Evolutionary conservation across 2,113 vertebrate species (phyloP), one percentile per base, ranked within the genome.

Genomic region (Brachirus orientalis): DNA sequence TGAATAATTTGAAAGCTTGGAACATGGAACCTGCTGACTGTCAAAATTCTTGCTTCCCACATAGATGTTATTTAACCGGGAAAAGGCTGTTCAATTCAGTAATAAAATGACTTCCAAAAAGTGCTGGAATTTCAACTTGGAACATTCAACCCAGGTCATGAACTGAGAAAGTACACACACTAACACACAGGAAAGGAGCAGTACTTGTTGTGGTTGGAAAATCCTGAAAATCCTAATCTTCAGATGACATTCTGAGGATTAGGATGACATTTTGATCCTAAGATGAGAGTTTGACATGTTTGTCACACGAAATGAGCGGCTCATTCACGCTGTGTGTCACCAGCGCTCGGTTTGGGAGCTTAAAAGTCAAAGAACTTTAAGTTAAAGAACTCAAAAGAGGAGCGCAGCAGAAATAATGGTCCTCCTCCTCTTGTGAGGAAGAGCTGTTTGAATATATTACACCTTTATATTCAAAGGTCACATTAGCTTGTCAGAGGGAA

Each of bases 271-370:
- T 60, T 57, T 45, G 8, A 17, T 70, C 18, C 52, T 19, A 47
- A 58, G 35, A 43, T 33, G 7, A 13, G 28, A 11, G 14, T 51
- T 71, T 74, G 57, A 67, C 46, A 36, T 64, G 58, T 22, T 52
- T 56, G 56, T 38, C 61, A n/a, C 41, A 45, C 12, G 46, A 33
- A 33, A 22, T 48, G 16, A 9, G 1, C 11, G 0, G 19, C 58
- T 64, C 48, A 33, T 9, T 22, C 17, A 11, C 44, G 35, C 18
- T 17, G 20, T 16, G 20, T 45, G 69, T 56, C 52, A 38, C 77
- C 66, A 48, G n/a, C 16, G 4, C 56, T 69, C 20, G 43, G 12
- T 61, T 52, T 17, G 48, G 19, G 50, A 43, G 46, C 58, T 69
- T 40, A 4, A 4, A 63, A 22, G 8, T 56, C n/a, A n/a, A n/a